Evolutionary conservation across 2,797 vertebrate genomes (phyloP).

Genomic region (Scyliorhinus canicula): DNA sequence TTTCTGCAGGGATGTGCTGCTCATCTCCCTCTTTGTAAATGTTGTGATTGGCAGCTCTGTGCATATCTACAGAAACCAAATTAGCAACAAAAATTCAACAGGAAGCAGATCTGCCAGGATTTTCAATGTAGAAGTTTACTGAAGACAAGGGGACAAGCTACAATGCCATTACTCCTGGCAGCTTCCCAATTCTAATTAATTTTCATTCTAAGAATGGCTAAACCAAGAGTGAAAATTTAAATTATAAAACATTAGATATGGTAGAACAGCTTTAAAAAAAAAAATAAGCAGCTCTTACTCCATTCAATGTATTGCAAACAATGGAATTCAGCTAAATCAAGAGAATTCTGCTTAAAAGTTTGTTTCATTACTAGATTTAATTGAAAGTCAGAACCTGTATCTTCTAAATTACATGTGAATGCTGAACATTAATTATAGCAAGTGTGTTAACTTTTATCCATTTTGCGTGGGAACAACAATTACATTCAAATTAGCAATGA

Average conservation of each 20-base stretch:
- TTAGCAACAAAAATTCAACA: not conserved
- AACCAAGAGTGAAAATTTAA: slow-evolving; percentile 8
- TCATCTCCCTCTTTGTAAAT: not conserved
- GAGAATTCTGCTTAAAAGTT: not conserved
- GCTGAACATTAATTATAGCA: not conserved
- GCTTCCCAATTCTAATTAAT: not conserved
- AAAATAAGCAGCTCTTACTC: not conserved
- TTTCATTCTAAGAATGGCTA: not conserved
- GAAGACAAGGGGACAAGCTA: not conserved
- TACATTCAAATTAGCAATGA: not conserved
- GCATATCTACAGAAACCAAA: not conserved
- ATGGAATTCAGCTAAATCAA: not conserved
- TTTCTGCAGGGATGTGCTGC: not conserved
- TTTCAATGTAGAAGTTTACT: not conserved
- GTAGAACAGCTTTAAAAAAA: not conserved
- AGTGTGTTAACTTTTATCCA: not conserved
- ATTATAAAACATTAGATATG: not conserved
- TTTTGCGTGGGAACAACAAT: not conserved
- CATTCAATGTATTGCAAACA: not conserved
- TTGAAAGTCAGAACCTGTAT: slow-evolving; percentile 1
- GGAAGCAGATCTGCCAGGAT: not conserved
- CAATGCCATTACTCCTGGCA: not conserved
- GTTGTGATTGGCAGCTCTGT: not conserved
- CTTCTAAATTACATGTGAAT: not conserved
- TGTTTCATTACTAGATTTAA: not conserved